Evolutionary conservation across 2,797 vertebrate genomes (phyloP).

Genomic region (Periparus ater): DNA sequence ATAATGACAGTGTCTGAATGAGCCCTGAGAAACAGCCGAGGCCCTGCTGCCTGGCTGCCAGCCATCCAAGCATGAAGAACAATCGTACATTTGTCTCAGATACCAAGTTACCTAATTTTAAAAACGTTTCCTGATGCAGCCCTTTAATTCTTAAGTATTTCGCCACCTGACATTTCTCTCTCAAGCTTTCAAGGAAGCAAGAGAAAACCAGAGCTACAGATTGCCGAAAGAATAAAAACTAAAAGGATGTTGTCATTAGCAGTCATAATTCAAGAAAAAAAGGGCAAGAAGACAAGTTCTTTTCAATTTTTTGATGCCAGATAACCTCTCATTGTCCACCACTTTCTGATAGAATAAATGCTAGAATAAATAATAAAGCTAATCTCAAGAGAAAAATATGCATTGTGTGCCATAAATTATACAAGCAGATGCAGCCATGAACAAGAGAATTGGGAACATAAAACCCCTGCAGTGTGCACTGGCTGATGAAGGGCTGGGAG

Average conservation of each 20-base stretch:
- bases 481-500: background rate
- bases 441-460: conserved; percentile 1
- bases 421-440: conserved; percentile 23
- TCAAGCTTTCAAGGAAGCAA: background rate
- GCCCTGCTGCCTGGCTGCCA: conserved; percentile 22
- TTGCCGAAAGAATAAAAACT: background rate
- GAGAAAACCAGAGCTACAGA: background rate
- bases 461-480: background rate
- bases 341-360: background rate
- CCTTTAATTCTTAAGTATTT: conserved; percentile 45
- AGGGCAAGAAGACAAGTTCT: background rate
- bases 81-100: conserved; percentile 28
- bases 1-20: conserved; percentile 40
- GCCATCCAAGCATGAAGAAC: conserved; percentile 39
- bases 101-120: conserved; percentile 47
- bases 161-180: background rate
- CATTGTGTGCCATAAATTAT: conserved; percentile 57
- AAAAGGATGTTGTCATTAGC: background rate
- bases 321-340: background rate
- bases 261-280: conserved; percentile 8
- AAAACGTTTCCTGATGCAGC: conserved; percentile 25
- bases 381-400: conserved; percentile 27
- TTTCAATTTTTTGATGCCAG: background rate
- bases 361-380: background rate
- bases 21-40: conserved; percentile 11